Evolutionary conservation across 2,797 vertebrate species (phyloP), one percentile per base, ranked within the genome.

Genomic region (Antrozous pallidus): DNA sequence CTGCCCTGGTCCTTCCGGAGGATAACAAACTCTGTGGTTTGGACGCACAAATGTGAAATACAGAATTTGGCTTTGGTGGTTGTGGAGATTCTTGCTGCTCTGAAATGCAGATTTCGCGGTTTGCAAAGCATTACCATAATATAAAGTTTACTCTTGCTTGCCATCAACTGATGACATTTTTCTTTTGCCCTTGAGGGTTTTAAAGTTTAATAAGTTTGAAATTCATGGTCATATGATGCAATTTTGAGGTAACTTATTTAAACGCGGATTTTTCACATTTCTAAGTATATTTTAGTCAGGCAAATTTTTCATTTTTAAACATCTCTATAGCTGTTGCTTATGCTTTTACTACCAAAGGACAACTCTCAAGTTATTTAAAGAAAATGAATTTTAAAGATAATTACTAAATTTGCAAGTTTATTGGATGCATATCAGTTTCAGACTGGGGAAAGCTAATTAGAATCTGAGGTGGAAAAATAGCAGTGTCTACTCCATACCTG

Each of bases 331-430:
- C 80, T 85, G 54, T 88, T 96, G 85, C 81, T 84, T 94, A 33
- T 90, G 93, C 95, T 96, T 96, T 96, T 94, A 95, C 79, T 93
- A 58, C 51, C 54, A 92, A 31, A 75, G 92, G 85, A 92, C 77
- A 96, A 89, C 54, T 94, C 85, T 40, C 38, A 93, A 91, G 90
- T 94, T 95, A 95, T 97, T 97, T 97, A 93, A 96, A 94, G 88
- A n/a, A 71, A 91, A 82, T 74, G 14, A 88, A 83, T 94, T 96
- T 93, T 92, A 92, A 45, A 95, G 93, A 95, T 97, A 97, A 96
- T 96, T 96, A 82, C 88, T 91, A 96, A 95, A 96, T 96, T 95
- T 97, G 90, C 93, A 97, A 96, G 71, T 95, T 97, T 95, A 92
- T 93, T 95, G 71, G 70, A 92, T 90, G 79, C 54, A 36, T 96